Conservation (phyloP, 1,140 invertebrate genomes). For the Tenebrio molitor region DNA sequence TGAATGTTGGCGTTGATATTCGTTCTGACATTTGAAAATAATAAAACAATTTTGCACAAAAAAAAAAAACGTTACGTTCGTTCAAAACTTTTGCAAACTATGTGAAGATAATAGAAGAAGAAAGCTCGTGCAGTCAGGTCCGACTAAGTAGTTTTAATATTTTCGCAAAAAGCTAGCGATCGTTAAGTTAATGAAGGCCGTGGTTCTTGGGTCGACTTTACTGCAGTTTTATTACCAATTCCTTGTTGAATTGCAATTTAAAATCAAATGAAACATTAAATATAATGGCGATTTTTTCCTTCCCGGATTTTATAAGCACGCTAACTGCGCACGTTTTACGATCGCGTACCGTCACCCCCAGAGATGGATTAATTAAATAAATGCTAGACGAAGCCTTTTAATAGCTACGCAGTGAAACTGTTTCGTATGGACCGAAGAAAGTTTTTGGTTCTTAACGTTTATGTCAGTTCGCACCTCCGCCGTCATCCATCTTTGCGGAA, state of each 20-base stretch:
- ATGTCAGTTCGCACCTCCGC: constrained; percentile 5
- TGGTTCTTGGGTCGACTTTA: constrained; percentile 34
- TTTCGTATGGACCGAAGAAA: background rate
- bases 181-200: constrained; percentile 39
- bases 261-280: constrained; percentile 40
- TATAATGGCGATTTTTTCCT: constrained; percentile 9
- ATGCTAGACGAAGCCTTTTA: too few relatives aligned
- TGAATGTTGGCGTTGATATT: too few relatives aligned
- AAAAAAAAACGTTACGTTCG: too few relatives aligned
- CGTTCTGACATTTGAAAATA: too few relatives aligned
- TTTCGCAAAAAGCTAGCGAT: constrained; percentile 34
- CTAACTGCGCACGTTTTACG: constrained; percentile 7
- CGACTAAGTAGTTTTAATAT: constrained; percentile 33
- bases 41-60: too few relatives aligned
- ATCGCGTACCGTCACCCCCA: background rate
- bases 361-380: constrained; percentile 15
- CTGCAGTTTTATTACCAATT: constrained; percentile 26
- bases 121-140: too few relatives aligned
- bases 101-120: too few relatives aligned
- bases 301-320: constrained; percentile 12
- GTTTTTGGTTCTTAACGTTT: background rate
- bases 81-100: too few relatives aligned
- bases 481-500: constrained; percentile 25
- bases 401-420: too few relatives aligned
- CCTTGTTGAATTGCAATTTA: constrained; percentile 39